Evolutionary conservation across 1,140 invertebrate species (phyloP).

Genomic region (Magallana angulata): DNA sequence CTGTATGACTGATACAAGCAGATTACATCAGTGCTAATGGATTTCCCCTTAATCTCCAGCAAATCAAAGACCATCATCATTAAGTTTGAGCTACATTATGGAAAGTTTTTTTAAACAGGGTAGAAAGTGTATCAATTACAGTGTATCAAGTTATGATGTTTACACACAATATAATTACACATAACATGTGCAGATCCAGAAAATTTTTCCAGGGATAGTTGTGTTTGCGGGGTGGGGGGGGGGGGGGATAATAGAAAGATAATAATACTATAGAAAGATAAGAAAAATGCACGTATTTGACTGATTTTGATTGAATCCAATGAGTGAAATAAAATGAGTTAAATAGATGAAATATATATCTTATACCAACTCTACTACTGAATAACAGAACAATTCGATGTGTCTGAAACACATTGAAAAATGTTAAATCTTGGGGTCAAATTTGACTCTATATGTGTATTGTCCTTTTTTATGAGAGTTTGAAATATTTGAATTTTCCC

Average conservation of each 20-base stretch:
- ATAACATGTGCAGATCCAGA: not conserved
- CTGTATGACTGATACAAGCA: not conserved
- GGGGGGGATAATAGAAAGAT: not conserved
- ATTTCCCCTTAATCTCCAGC: not conserved
- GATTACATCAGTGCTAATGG: constrained; percentile 19
- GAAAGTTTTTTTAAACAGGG: not conserved
- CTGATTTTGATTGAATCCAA: no score
- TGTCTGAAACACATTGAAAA: no score
- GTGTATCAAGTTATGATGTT: not conserved
- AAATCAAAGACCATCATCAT: constrained; percentile 16
- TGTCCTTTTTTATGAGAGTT: no score
- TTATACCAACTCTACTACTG: no score
- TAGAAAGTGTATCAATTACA: constrained; percentile 4
- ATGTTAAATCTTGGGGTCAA: no score
- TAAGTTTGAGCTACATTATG: not conserved
- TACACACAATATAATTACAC: not conserved
- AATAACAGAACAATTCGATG: no score
- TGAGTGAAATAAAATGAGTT: no score
- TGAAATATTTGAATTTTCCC: no score
- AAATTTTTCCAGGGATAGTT: not conserved
- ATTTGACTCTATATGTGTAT: no score
- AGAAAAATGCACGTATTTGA: no score
- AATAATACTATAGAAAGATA: not conserved
- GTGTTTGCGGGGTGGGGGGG: not conserved
- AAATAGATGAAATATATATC: no score